Base-by-base conservation (phyloP, 2,113 vertebrate species). In the Microcebus ravelobensis region DNA sequence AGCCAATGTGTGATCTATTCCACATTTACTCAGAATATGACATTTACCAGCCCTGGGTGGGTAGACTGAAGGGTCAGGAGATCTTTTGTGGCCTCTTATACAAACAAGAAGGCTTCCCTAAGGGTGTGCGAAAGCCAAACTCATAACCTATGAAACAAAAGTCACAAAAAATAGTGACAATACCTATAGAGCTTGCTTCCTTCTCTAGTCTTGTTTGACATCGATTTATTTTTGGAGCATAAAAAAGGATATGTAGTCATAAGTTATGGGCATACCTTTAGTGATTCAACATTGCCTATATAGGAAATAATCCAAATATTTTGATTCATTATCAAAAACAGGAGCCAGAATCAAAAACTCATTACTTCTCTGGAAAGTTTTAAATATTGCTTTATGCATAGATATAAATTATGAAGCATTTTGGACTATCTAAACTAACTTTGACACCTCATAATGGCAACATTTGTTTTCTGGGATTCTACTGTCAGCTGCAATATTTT, bases 381-480 rank as follows among this genome's bases (percentile, higher is more conserved):
- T 85, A 94, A 95, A 48, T 87, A 29, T 2, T 68, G 34, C 3
- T 61, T 94, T 87, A 27, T 76, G 9, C 74, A 52, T 29, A 63
- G 57, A 59, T 79, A 63, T 92, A 93, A 67, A 87, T 90, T 93
- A 85, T n/a, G 71, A 97, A 94, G 39, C 88, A 82, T 93, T 96
- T 87, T 96, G 8, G 70, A 73, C 87, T 93, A 10, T 61, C 42
- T 84, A 79, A 95, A 95, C 70, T 91, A 93, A 87, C 36, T 96
- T 97, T 68, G 59, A 95, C 61, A 95, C 29, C 57, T 95, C 50
- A 79, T 94, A 90, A 93, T 96, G 42, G 50, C 57, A 97, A 76
- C 83, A 96, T 93, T 98, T 97, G 86, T 90, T 96, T 97, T 94
- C 94, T 97, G 45, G 25, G 68, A 90, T 90, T 87, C 67, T 92